phyloP scores from a whole-genome alignment of 2,113 vertebrate genomes.

The Perca fluviatilis region DNA sequence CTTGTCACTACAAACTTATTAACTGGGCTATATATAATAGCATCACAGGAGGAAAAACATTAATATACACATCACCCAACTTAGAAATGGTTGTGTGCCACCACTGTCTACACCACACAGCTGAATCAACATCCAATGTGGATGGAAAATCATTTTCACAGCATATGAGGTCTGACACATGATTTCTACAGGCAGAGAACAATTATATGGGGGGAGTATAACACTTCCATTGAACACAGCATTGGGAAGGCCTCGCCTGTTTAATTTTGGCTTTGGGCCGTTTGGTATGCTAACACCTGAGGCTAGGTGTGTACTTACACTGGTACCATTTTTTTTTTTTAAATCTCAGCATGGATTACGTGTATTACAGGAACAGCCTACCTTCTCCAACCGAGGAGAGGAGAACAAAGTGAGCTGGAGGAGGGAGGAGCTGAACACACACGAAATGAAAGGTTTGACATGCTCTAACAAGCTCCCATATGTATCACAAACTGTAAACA shows the following conservation, averaged over 20 bases:
- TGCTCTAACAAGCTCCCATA: neutral
- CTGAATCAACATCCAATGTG: constrained; percentile 1
- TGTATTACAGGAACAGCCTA: constrained; percentile 32
- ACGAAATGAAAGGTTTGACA: constrained; percentile 21
- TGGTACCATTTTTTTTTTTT: neutral
- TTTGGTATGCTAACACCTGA: constrained; percentile 3
- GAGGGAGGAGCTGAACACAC: constrained; percentile 45
- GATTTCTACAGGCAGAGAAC: neutral
- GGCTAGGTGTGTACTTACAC: constrained; percentile 1
- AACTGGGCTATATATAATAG: neutral
- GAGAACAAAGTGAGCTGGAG: constrained; percentile 19
- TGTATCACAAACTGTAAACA: constrained; percentile 4
- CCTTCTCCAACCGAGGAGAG: neutral
- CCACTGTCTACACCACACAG: neutral
- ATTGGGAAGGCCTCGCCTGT: neutral
- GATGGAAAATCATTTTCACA: constrained; percentile 3
- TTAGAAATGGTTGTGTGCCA: neutral
- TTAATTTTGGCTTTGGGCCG: constrained; percentile 4
- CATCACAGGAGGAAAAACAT: neutral
- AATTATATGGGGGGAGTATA: neutral
- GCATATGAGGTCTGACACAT: constrained; percentile 2
- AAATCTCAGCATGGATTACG: constrained; percentile 40
- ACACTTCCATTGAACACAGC: neutral
- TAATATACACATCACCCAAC: neutral
- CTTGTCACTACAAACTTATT: neutral